phyloP scores from a whole-genome alignment of 2,113 vertebrate species.

The Trogon surrucura region DNA sequence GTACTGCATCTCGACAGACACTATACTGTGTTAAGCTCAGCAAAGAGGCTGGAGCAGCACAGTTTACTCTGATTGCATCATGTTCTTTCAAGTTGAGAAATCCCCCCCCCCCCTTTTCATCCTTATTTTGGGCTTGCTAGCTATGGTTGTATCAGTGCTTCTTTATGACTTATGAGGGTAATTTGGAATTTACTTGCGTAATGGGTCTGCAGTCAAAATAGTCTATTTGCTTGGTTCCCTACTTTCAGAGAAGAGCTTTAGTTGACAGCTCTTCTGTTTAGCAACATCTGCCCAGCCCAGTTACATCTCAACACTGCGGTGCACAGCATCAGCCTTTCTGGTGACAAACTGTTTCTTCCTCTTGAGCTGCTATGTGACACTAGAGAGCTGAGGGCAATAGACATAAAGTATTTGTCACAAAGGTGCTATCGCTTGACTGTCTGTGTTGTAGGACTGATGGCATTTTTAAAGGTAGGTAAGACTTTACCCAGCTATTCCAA shows the following conservation, averaged over 20 bases:
- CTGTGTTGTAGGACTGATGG: neutral
- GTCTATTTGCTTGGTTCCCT: neutral
- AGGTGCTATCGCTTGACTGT: neutral
- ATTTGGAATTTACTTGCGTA: neutral
- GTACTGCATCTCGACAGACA: accelerated
- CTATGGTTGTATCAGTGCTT: neutral
- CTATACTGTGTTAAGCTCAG: neutral
- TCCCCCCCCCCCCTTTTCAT: accelerated
- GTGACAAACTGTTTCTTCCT: neutral
- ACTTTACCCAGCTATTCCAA: neutral
- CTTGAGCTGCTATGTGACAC: neutral
- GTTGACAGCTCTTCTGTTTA: neutral
- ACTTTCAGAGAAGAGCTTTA: neutral
- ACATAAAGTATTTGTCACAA: neutral
- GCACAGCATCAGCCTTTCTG: neutral
- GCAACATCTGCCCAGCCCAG: neutral
- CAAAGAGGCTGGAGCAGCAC: neutral
- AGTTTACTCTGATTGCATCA: neutral
- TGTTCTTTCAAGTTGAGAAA: neutral
- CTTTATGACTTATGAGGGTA: neutral
- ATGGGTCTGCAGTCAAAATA: neutral
- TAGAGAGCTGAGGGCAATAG: neutral
- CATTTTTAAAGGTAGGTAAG: neutral
- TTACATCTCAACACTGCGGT: neutral
- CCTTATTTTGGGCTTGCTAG: neutral